Conservation (phyloP, 2,888 invertebrate genomes). For the Catonia carolina region DNA sequence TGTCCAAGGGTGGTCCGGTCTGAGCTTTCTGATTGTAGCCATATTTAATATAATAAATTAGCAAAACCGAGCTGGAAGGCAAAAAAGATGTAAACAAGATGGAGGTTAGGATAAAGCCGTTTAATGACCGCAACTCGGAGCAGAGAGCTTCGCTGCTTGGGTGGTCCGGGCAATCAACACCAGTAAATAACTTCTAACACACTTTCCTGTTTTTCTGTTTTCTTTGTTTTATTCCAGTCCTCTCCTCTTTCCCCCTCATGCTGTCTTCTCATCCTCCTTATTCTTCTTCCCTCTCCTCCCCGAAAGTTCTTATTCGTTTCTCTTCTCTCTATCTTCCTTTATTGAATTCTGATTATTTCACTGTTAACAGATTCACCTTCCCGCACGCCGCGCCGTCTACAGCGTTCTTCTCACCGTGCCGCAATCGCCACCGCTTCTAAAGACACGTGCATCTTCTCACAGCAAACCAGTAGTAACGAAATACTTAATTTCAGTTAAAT, state of each 20-base stretch:
- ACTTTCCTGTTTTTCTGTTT: neutral
- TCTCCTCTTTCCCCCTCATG: neutral
- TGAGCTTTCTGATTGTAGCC: neutral
- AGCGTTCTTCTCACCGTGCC: too few relatives aligned
- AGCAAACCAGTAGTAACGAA: too few relatives aligned
- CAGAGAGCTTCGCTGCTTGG: conserved; percentile 17
- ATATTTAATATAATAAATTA: conserved; percentile 15
- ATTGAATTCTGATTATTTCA: conserved; percentile 7
- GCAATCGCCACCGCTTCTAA: too few relatives aligned
- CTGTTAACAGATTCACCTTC: neutral
- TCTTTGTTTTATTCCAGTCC: conserved; percentile 10
- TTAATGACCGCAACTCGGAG: conserved; percentile 2
- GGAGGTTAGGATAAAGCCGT: conserved; percentile 12
- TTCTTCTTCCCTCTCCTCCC: too few relatives aligned
- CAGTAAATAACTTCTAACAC: conserved; percentile 4
- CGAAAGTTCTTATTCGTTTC: too few relatives aligned
- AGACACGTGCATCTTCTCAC: too few relatives aligned
- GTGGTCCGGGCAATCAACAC: conserved; percentile 19
- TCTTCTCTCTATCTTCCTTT: neutral
- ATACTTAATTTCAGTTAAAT: too few relatives aligned
- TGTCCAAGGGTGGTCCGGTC: too few relatives aligned
- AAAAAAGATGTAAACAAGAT: conserved; percentile 15
- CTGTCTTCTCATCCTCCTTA: neutral
- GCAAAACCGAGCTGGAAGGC: conserved; percentile 8
- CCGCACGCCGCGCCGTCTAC: too few relatives aligned